Conservation (phyloP, 2,113 vertebrate species). For the Ascaphus truei region DNA sequence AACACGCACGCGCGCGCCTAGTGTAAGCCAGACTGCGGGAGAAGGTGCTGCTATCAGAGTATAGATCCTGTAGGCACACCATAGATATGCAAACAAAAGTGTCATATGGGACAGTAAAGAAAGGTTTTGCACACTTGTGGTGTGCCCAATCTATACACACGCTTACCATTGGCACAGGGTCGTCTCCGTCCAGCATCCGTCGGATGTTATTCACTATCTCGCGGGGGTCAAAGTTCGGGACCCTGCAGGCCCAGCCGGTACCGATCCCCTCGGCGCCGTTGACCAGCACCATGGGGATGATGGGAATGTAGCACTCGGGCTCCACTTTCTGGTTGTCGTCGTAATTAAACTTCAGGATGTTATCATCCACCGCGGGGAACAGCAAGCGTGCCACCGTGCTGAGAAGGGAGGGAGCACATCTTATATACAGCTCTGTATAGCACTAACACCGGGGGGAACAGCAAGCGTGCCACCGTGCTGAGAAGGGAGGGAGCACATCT, state of each 20-base stretch:
- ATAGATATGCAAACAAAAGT: too few species aligned
- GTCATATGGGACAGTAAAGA: too few species aligned
- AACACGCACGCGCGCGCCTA: too few species aligned
- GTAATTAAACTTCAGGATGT: conserved; percentile 80
- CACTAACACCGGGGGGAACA: too few species aligned
- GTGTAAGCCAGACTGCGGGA: too few species aligned
- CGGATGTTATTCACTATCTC: conserved; percentile 87
- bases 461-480: too few species aligned
- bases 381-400: conserved; percentile 82
- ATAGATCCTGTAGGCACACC: too few species aligned
- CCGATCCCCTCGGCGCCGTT: conserved; percentile 94
- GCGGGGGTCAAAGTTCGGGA: conserved; percentile 85
- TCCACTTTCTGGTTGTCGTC: conserved; percentile 97
- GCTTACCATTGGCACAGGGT: conserved; percentile 84
- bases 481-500: too few species aligned
- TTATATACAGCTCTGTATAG: too few species aligned
- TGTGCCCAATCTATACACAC: too few species aligned
- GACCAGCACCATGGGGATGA: conserved; percentile 86
- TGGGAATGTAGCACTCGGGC: conserved; percentile 96
- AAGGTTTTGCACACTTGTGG: too few species aligned
- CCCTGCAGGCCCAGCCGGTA: conserved; percentile 92
- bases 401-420: conserved; percentile 28
- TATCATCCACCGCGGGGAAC: conserved; percentile 85
- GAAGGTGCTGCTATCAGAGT: too few species aligned
- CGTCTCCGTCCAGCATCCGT: conserved; percentile 82